A percentile compares a stretch with the other conserved stretches of the same genome.
Conservation (phyloP, 2,113 vertebrate species). For the Centrocercus urophasianus region DNA sequence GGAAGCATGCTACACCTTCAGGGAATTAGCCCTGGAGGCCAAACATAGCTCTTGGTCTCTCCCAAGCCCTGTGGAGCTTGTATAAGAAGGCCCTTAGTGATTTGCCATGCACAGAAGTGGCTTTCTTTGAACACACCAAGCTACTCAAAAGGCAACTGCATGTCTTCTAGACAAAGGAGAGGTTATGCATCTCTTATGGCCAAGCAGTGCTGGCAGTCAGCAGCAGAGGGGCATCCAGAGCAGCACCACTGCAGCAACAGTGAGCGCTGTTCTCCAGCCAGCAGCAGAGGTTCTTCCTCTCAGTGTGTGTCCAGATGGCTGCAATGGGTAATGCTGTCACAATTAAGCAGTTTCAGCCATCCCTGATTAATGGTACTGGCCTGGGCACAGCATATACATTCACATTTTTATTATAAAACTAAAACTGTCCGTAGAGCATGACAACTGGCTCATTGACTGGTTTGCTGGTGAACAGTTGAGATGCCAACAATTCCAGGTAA, state of each 20-base stretch:
- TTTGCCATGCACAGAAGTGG: background rate
- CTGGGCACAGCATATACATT: background rate
- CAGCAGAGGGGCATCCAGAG: background rate
- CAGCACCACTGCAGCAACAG: background rate
- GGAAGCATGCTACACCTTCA: background rate
- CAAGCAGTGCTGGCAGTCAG: background rate
- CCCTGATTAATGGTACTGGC: background rate
- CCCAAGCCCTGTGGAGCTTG: fast-evolving
- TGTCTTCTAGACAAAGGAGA: background rate
- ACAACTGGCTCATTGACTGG: background rate
- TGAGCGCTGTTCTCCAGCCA: background rate
- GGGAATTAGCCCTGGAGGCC: background rate
- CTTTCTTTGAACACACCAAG: fast-evolving
- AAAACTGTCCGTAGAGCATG: background rate
- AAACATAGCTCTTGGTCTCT: background rate
- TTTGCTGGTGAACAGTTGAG: background rate
- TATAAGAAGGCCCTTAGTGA: background rate
- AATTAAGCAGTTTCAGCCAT: background rate
- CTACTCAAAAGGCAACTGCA: background rate
- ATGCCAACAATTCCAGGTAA: background rate
- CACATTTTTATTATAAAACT: background rate
- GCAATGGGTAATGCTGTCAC: fast-evolving
- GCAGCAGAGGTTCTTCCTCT: background rate
- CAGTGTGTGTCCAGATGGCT: background rate
- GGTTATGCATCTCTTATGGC: background rate